Evolutionary conservation across 2,797 vertebrate genomes (phyloP).

Genomic region (Pangasius krempfi): DNA sequence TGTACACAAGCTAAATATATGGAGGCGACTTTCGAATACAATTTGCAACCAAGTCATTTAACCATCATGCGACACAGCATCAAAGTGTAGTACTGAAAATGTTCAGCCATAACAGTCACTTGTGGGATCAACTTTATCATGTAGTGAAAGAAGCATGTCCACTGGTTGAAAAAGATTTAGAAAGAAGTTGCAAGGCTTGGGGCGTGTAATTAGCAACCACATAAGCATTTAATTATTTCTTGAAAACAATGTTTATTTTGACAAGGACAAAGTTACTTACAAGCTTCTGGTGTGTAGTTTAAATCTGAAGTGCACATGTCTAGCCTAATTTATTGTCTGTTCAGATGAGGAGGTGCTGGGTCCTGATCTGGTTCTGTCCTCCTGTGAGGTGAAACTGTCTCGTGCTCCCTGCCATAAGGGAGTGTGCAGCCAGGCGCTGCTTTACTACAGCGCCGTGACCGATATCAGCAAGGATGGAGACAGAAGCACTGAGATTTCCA

Average conservation of each 20-base stretch:
- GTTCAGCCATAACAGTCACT: background rate
- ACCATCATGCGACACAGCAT: too few relatives aligned
- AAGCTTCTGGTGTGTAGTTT: background rate
- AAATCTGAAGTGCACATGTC: background rate
- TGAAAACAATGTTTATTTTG: background rate
- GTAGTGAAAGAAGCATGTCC: background rate
- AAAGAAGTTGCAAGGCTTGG: background rate
- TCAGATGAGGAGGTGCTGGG: slow-evolving; percentile 73
- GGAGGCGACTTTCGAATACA: background rate
- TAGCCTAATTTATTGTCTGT: background rate
- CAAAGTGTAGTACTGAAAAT: background rate
- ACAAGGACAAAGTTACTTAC: background rate
- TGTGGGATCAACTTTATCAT: background rate
- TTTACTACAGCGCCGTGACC: slow-evolving; percentile 79
- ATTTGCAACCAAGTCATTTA: background rate
- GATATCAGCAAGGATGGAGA: slow-evolving; percentile 83
- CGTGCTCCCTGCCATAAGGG: slow-evolving; percentile 71
- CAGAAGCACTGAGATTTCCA: slow-evolving; percentile 75
- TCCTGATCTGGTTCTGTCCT: slow-evolving; percentile 84
- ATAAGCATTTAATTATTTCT: background rate
- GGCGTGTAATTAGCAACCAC: background rate
- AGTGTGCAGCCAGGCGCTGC: slow-evolving; percentile 72
- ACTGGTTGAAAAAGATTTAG: background rate
- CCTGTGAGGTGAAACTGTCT: slow-evolving; percentile 81
- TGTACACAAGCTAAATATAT: too few relatives aligned